phyloP scores from a whole-genome alignment of 2,113 vertebrate species.

The Gallinago paraguaiae region DNA sequence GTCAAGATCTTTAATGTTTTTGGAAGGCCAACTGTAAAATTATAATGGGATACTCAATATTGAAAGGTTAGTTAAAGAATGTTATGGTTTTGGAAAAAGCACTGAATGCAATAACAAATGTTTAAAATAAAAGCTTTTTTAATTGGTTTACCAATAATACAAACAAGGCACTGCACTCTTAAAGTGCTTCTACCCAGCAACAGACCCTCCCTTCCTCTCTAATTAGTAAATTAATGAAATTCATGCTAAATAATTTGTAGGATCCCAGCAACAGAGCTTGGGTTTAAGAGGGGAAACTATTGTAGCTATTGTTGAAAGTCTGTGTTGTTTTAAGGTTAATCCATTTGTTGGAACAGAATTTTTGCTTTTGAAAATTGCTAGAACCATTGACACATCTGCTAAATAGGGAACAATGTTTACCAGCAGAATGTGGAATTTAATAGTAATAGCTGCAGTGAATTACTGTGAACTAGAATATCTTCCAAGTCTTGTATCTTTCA shows the following conservation, averaged over 20 bases:
- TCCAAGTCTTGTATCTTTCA: slow-evolving; percentile 61
- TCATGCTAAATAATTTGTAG: background rate
- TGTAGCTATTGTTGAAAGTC: background rate
- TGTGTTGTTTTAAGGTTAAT: slow-evolving; percentile 31
- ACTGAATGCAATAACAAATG: slow-evolving; percentile 30
- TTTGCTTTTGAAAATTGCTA: slow-evolving; percentile 32
- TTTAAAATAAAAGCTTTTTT: slow-evolving; percentile 35
- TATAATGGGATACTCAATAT: background rate
- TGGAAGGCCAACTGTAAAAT: slow-evolving; percentile 50
- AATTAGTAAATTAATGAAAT: background rate
- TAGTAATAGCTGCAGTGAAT: slow-evolving; percentile 46
- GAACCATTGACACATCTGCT: slow-evolving; percentile 3
- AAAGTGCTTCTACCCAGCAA: background rate
- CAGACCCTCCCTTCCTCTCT: background rate
- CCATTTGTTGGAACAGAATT: background rate
- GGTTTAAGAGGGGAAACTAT: background rate
- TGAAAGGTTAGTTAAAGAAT: slow-evolving; percentile 38
- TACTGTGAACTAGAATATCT: slow-evolving; percentile 9
- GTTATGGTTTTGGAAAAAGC: slow-evolving; percentile 8
- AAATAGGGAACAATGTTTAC: slow-evolving; percentile 38
- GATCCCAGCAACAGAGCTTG: background rate
- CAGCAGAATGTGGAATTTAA: slow-evolving; percentile 52
- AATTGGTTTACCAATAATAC: slow-evolving; percentile 44
- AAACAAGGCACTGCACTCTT: background rate
- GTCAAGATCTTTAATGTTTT: slow-evolving; percentile 45